Evolutionary conservation across 1,140 invertebrate species (phyloP), one percentile per base, ranked within the genome.

Genomic region (Nephila pilipes): DNA sequence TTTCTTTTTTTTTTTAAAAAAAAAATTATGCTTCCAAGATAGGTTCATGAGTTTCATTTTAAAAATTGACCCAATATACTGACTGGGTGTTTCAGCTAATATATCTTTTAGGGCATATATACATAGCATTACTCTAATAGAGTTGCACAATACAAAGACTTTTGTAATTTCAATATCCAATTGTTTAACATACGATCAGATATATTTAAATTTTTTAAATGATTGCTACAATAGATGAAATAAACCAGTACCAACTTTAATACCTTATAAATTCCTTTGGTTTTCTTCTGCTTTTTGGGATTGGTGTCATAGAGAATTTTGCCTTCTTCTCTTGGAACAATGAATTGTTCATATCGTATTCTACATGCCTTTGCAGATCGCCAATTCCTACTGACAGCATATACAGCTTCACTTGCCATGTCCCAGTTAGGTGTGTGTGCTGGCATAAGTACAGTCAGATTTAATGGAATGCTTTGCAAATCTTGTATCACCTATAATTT

Each of bases 391-490:
- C 97, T 97, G 46, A 94, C 94, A 36, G 94, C 94, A 95, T 98
- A 99, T 0, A 99, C 98, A 94, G 98, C 96, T 95, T 99, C 98
- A n/a, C 98, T 97, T 0, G 98, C 97, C 93, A 99, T 96, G 95
- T 99, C 99, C 98, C 98, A 99, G 96, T 99, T 99, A 4, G 98
- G 97, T 14, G 97, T 97, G 94, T 98, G 98, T 1, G 97, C 98
- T 0, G 98, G 97, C 18, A 97, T 97, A 0, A 98, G 95, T 0
- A 98, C 96, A 90, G 97, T 96, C 25, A 98, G 96, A 95, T 97
- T 98, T 36, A 98, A 95, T 1, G 98, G 97, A 75, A 99, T 95
- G 58, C 98, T 97, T 96, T 98, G 97, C 87, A 98, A 96, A 58
- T 97, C 96, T 94, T 98, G 97, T 10, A 99, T 96, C 1, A 98